A percentile compares a stretch with the other conserved stretches of the same genome.
phyloP scores from a whole-genome alignment of 2,797 vertebrate genomes.

The Rhincodon typus region DNA sequence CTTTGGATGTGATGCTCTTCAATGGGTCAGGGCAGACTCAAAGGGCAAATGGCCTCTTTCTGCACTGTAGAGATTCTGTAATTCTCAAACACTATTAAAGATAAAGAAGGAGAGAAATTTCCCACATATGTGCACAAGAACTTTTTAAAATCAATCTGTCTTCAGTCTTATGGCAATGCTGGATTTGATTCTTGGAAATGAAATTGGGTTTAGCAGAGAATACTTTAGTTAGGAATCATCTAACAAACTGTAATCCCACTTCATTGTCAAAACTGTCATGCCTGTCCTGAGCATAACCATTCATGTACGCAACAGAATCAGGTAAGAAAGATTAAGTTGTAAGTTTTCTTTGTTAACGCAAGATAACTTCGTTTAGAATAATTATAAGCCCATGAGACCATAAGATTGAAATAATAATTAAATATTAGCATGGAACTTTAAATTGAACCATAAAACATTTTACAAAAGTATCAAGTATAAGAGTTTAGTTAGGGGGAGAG shows the following conservation, averaged over 20 bases:
- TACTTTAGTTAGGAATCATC: not conserved
- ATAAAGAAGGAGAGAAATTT: not conserved
- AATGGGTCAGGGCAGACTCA: too few relatives aligned
- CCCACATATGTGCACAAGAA: not conserved
- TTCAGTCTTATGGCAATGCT: not conserved
- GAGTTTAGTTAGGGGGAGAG: not conserved
- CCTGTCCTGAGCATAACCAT: too few relatives aligned
- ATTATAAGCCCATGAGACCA: not conserved
- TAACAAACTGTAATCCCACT: not conserved
- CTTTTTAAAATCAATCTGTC: not conserved
- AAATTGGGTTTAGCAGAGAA: not conserved
- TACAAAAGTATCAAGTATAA: not conserved
- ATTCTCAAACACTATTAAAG: not conserved
- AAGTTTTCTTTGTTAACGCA: not conserved
- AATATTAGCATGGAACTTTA: not conserved
- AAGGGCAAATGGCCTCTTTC: too few relatives aligned
- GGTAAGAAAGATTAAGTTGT: too few relatives aligned
- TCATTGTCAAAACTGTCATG: too few relatives aligned
- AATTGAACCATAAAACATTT: constrained; percentile 4
- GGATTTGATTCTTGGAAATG: not conserved
- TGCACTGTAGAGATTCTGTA: too few relatives aligned
- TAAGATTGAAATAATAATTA: not conserved
- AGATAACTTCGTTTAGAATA: not conserved
- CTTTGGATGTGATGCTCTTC: too few relatives aligned
- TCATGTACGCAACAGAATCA: too few relatives aligned